Evolutionary conservation across 2,888 invertebrate species (phyloP), one percentile per base, ranked within the genome.

Genomic region (Agonopterix arenella): DNA sequence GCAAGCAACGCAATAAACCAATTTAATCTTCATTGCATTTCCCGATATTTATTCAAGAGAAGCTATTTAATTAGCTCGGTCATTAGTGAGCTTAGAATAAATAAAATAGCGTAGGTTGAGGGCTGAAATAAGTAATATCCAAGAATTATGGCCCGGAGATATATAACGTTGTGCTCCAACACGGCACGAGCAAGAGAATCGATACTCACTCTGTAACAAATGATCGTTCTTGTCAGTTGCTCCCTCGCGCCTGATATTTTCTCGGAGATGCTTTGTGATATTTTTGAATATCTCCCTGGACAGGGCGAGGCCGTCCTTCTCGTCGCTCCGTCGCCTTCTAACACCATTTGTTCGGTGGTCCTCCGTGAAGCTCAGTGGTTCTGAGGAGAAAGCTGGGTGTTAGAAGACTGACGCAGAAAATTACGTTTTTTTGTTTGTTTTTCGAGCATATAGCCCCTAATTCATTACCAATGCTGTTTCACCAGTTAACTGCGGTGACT

Each of bases 221-320:
- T 82, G 82, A 70, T 85, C 83, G 65, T 65, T 79, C 63, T 68
- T 78, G 74, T 89, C 86, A 68, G 81, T 77, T 50, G 84, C 76
- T 55, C 85, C 85, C 64, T 89, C 89, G 54, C 80, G 76, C 59
- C 80, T 82, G 73, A 90, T 88, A 67, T 83, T 89, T 71, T 89
- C 88, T 37, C 89, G 77, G 36, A 90, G 80, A 58, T 89, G 88
- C 71, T 89, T 85, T 52, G 86, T 86, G 76, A 90, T 89, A 65
- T 90, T 90, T 67, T 84, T 81, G 73, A 90, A 90, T 76, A 90
- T 89, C 64, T 90, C 89, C 58, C 84, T 79, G 57, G 90, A 90
- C 62, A 89, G 66, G 47, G 90, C 88, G 53, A 90, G 80, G 59
- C 81, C 85, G 66, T 89, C 88, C 61, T 76, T 85, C 51, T 83